A percentile compares a stretch with the other conserved stretches of the same genome.
These are phyloP conservation scores for Protodeltote pygarga DNA, from an alignment of 2,888 invertebrate species.

Conservation along the genomic window DNA sequence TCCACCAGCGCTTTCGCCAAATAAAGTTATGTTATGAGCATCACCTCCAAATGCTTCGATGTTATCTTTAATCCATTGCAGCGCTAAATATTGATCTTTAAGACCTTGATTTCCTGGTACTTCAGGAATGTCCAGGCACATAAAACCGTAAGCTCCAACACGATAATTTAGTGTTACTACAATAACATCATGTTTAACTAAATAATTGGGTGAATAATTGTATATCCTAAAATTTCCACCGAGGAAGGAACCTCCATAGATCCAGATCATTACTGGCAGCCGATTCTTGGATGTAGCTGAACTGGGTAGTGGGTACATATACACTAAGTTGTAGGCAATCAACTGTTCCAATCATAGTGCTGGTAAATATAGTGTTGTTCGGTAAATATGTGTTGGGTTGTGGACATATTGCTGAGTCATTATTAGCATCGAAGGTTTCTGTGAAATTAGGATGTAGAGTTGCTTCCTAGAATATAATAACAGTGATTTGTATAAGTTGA, in stretches of 20 bases:
- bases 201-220: constrained; percentile 17
- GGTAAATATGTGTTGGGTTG: too few relatives aligned
- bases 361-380: constrained; percentile 11
- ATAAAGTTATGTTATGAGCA: constrained; percentile 58
- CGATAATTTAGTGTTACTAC: constrained; percentile 34
- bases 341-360: constrained; percentile 47
- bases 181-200: constrained; percentile 28
- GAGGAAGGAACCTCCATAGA: constrained; percentile 63
- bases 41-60: constrained; percentile 58
- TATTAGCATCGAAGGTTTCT: constrained; percentile 58
- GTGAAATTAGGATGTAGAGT: constrained; percentile 52
- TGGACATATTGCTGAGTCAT: constrained; percentile 64
- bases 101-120: constrained; percentile 62
- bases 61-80: constrained; percentile 59
- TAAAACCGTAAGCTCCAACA: constrained; percentile 52
- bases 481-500: background rate
- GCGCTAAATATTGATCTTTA: constrained; percentile 55
- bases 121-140: constrained; percentile 45
- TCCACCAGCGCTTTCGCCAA: constrained; percentile 65
- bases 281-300: constrained; percentile 50
- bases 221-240: constrained; percentile 49
- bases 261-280: constrained; percentile 65
- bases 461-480: constrained; percentile 51
- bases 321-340: constrained; percentile 66
- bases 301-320: constrained; percentile 58